A percentile compares a stretch with the other conserved stretches of the same genome.
Conservation (phyloP, 2,888 invertebrate genomes). For the Hydraecia micacea region DNA sequence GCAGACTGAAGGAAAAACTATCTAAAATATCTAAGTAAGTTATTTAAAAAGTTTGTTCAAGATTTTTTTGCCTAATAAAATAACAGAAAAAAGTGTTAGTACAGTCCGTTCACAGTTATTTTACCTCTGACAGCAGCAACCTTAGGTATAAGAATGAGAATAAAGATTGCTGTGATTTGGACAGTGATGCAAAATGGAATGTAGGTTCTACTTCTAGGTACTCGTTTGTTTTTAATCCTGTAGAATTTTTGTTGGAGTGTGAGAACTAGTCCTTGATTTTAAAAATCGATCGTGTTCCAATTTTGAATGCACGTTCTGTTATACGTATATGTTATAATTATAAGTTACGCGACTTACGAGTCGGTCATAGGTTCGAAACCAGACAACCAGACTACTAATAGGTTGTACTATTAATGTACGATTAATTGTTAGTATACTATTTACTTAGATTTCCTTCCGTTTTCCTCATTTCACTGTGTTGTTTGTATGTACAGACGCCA, state of each 20-base stretch:
- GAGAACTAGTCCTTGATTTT: neutral
- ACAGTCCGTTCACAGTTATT: neutral
- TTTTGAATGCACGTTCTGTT: neutral
- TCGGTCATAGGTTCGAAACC: too few species aligned
- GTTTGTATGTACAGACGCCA: neutral
- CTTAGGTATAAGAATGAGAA: too few species aligned
- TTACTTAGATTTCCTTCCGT: neutral
- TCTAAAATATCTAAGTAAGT: conserved; percentile 30
- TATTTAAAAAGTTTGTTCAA: conserved; percentile 21
- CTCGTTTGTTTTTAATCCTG: neutral
- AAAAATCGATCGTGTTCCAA: neutral
- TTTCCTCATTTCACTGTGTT: conserved; percentile 4
- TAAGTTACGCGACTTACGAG: too few species aligned
- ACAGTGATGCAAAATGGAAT: neutral
- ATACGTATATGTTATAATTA: too few species aligned
- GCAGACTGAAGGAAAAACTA: conserved; percentile 40
- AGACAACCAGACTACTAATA: too few species aligned
- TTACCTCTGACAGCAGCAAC: neutral
- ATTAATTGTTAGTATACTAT: neutral
- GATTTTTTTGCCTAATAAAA: neutral
- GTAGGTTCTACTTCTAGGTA: neutral
- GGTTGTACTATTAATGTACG: too few species aligned
- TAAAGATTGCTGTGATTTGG: neutral
- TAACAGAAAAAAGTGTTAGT: neutral
- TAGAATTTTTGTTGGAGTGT: neutral